These are phyloP conservation scores for Stegophylla sp. DNA, from an alignment of 2,888 invertebrate species.

Conservation along the genomic window DNA sequence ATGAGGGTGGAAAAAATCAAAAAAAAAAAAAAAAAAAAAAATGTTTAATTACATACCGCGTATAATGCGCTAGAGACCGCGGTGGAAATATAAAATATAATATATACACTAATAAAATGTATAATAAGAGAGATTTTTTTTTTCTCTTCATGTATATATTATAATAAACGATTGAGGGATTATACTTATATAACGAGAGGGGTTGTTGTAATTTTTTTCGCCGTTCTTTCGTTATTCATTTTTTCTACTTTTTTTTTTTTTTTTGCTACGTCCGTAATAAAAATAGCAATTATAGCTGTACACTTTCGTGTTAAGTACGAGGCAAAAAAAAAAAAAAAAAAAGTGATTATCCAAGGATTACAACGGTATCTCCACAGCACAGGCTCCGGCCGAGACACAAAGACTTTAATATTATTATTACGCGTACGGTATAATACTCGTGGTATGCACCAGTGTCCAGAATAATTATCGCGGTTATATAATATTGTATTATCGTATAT, in stretches of 20 bases:
- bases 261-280: conserved; percentile 7
- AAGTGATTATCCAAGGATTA: conserved; percentile 41
- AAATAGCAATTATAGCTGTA: conserved; percentile 43
- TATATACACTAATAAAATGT: conserved; percentile 1
- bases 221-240: no score
- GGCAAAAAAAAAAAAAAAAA: no score
- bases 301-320: conserved; percentile 28
- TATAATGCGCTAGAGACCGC: background rate
- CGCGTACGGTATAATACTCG: background rate
- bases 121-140: background rate
- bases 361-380: conserved; percentile 32
- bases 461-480: conserved; percentile 31
- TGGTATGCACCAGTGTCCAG: conserved; percentile 32
- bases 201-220: background rate
- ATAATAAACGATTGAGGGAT: conserved; percentile 43
- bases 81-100: background rate
- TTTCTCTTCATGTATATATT: conserved; percentile 1
- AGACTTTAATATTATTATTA: conserved; percentile 2
- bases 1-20: no score
- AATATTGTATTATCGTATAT: no score
- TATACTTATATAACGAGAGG: conserved; percentile 17
- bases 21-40: background rate
- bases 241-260: no score
- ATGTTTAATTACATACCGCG: background rate
- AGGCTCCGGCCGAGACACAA: conserved; percentile 13